Evolutionary conservation across 2,888 invertebrate genomes (phyloP).

Genomic region (Drosophila parthenogenetica): DNA sequence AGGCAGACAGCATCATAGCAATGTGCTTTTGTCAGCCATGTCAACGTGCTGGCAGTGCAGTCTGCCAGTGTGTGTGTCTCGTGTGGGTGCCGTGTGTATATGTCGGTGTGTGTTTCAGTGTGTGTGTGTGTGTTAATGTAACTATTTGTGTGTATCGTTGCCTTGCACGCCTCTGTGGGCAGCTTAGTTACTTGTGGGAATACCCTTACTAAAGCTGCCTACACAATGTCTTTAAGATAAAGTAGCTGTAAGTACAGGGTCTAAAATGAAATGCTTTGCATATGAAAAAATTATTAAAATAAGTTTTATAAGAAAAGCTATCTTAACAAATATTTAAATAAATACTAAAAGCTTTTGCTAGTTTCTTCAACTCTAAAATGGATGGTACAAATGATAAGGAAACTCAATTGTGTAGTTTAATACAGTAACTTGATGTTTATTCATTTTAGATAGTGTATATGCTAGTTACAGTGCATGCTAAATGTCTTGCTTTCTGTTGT

Average conservation of each 20-base stretch:
- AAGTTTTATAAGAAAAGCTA: too few species aligned
- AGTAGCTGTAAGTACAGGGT: too few species aligned
- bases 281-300: too few species aligned
- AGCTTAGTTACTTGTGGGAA: constrained; percentile 35
- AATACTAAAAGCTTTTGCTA: too few species aligned
- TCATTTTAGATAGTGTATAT: too few species aligned
- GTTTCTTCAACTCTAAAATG: too few species aligned
- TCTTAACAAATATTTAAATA: too few species aligned
- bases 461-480: not conserved
- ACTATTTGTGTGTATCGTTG: constrained; percentile 43
- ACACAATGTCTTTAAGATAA: constrained; percentile 17
- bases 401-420: too few species aligned
- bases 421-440: too few species aligned
- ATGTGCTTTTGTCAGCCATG: constrained; percentile 64
- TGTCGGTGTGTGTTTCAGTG: constrained; percentile 19
- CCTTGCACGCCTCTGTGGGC: constrained; percentile 42
- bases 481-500: constrained; percentile 39
- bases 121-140: constrained; percentile 37
- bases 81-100: constrained; percentile 5
- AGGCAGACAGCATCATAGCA: constrained; percentile 32
- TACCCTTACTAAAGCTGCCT: constrained; percentile 16
- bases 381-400: too few species aligned
- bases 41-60: constrained; percentile 42
- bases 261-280: too few species aligned
- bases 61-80: constrained; percentile 20